A percentile compares a stretch with the other conserved stretches of the same genome.
These are phyloP conservation scores for Mormyrus proboscirostris DNA, from an alignment of 2,797 vertebrate genomes.

Conservation along the genomic window DNA sequence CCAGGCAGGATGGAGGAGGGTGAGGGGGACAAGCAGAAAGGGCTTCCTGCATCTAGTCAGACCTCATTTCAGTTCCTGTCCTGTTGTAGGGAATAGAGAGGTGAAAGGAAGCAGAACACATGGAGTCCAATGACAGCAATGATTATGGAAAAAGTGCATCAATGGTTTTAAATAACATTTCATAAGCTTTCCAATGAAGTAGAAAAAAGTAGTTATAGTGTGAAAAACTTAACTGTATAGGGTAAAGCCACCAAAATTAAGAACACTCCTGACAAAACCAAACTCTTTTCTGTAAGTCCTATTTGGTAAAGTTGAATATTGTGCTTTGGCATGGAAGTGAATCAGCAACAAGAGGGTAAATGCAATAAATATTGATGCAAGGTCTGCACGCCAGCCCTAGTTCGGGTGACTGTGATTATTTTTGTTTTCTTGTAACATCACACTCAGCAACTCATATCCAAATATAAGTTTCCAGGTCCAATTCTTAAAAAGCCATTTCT, in stretches of 20 bases:
- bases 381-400: not conserved
- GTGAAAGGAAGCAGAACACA: not conserved
- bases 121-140: not conserved
- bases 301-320: not conserved
- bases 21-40: not conserved
- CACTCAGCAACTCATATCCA: not conserved
- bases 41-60: not conserved
- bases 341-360: not conserved
- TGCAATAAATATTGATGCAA: not conserved
- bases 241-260: not conserved
- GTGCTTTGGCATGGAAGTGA: not conserved
- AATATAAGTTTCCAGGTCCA: not conserved
- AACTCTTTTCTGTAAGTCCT: not conserved
- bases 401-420: not conserved
- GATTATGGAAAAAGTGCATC: not conserved
- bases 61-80: conserved; percentile 5
- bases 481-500: not conserved
- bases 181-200: not conserved
- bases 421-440: not conserved
- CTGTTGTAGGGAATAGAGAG: not conserved
- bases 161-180: not conserved
- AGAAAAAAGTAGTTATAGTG: not conserved
- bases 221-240: not conserved
- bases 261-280: not conserved
- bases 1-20: not conserved